Evolutionary conservation across 2,113 vertebrate genomes (phyloP).

Genomic region (Plecturocebus donacophilus): DNA sequence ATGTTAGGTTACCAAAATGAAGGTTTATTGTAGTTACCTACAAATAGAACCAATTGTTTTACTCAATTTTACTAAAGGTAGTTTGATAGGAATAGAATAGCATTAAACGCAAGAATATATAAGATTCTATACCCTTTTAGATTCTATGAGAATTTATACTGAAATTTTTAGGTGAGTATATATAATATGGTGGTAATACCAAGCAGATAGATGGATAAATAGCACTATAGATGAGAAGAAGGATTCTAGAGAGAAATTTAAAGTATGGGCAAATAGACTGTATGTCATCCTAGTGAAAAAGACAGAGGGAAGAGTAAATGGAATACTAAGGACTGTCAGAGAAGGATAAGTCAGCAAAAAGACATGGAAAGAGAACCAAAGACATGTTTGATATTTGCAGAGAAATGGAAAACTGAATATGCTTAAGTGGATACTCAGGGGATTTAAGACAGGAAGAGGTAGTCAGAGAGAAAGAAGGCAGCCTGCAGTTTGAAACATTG

Average conservation of each 20-base stretch:
- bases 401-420: not conserved
- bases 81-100: not conserved
- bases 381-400: not conserved
- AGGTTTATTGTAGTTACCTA: not conserved
- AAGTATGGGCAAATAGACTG: not conserved
- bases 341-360: not conserved
- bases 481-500: not conserved
- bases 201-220: not conserved
- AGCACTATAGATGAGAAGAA: not conserved
- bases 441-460: not conserved
- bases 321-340: not conserved
- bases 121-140: not conserved
- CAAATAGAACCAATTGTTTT: not conserved
- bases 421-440: not conserved
- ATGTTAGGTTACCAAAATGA: not conserved
- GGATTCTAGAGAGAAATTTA: rapidly evolving
- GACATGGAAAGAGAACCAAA: not conserved
- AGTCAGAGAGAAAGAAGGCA: not conserved
- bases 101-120: not conserved
- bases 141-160: no score
- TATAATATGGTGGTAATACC: not conserved
- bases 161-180: not conserved
- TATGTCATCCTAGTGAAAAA: not conserved
- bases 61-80: not conserved
- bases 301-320: not conserved